Percentiles rank a stretch among this genome's conserved stretches.
Conservation (phyloP, 2,888 invertebrate genomes). For the Cantharis nigra region DNA sequence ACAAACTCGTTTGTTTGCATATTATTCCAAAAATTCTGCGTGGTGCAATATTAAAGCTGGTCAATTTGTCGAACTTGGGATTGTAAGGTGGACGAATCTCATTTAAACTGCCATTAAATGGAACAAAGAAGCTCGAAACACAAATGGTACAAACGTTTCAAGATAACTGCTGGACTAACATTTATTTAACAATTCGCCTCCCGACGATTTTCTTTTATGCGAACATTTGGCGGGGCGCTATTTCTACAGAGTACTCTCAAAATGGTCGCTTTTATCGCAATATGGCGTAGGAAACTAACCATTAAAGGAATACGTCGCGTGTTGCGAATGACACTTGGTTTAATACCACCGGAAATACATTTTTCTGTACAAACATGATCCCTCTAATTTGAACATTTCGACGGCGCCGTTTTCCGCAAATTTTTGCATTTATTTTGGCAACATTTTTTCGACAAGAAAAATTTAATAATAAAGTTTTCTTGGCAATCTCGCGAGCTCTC, state of each 20-base stretch:
- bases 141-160: slow-evolving; percentile 32
- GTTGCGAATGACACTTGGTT: slow-evolving; percentile 32
- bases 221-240: slow-evolving; percentile 32
- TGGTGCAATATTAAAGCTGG: not conserved
- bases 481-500: not conserved
- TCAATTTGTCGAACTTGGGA: not conserved
- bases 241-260: slow-evolving; percentile 25
- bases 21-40: slow-evolving; percentile 46
- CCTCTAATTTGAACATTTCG: not conserved
- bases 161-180: slow-evolving; percentile 33
- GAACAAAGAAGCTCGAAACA: slow-evolving; percentile 28
- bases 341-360: slow-evolving; percentile 30
- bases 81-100: not conserved
- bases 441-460: not conserved
- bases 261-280: slow-evolving; percentile 35
- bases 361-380: slow-evolving; percentile 4
- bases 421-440: not conserved
- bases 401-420: not conserved
- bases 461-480: slow-evolving; percentile 2
- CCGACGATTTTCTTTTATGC: slow-evolving; percentile 36
- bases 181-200: slow-evolving; percentile 35
- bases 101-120: slow-evolving; percentile 8
- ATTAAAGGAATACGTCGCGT: slow-evolving; percentile 35
- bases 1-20: slow-evolving; percentile 45
- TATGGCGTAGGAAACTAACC: slow-evolving; percentile 35